Evolutionary conservation across 2,888 invertebrate species (phyloP), one percentile per base, ranked within the genome.

Genomic region (Dicyrtoma fusca): DNA sequence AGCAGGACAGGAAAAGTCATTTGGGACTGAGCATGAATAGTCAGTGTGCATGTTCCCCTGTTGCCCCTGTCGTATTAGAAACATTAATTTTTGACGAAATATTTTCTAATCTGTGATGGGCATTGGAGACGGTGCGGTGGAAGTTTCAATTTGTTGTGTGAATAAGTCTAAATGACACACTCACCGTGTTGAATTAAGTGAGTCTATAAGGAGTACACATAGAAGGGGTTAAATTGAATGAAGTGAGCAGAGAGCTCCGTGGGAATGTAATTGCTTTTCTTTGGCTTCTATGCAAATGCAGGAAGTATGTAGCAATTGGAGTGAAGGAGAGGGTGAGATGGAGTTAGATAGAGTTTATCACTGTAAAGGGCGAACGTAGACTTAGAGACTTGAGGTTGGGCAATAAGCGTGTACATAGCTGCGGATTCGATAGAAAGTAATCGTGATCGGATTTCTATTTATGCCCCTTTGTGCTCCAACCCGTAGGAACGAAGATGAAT

Each of bases 401-500:
- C 19, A 63, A 44, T 19, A 14, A 63, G 8, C 13, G 13, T 4
- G n/a, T 17, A 61, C 26, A 34, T 26, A 61, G 8, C 13, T 55
- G 55, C 4, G 23, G 19, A 55, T 55, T 21, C 5, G 55, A 21
- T 55, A 2, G 19, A 19, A 61, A 26, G 3, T 34, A 61, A n/a
- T 34, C 25, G 10, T 61, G 11, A 5, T 21, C 53, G 42, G 42
- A 23, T 19, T 55, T 3, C 2, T 55, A 55, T 55, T 21, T 42
- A n/a, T 26, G 34, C 26, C 11, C n/a, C 26, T 42, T 34, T 62
- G 17, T 42, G 42, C 14, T 34, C 17, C 14, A 6, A 42, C 42
- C 14, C 21, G 23, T 17, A 87, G 87, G 79, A 85, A 86, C n/a
- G 85, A 85, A 78, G 85, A 86, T 10, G 87, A 88, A 74, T 88